These are phyloP conservation scores for Ornithorhynchus anatinus DNA, from an alignment of 2,113 vertebrate genomes.

Conservation along the genomic window DNA sequence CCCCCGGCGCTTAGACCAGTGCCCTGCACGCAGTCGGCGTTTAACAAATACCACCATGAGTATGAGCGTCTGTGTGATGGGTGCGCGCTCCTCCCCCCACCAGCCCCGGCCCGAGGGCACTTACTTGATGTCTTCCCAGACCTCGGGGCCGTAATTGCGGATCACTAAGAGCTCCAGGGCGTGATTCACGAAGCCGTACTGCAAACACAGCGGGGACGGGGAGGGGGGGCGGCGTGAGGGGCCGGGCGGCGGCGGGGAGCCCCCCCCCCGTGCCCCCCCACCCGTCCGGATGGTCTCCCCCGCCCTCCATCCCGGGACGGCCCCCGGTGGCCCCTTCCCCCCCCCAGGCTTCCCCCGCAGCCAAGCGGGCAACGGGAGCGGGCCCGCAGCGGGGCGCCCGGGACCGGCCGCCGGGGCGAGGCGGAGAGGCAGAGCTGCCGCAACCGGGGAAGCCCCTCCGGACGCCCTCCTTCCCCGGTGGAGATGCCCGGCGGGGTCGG, in stretches of 20 bases:
- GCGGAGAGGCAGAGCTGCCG: rapidly evolving
- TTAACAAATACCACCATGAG: too few species aligned
- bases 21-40: too few species aligned
- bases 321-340: too few species aligned
- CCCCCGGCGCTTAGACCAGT: too few species aligned
- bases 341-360: background rate
- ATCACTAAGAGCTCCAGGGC: slow-evolving; percentile 96
- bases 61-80: too few species aligned
- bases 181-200: slow-evolving; percentile 99
- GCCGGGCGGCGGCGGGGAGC: background rate
- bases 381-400: background rate
- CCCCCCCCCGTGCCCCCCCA: background rate
- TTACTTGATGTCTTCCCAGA: slow-evolving; percentile 99
- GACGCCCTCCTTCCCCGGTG: background rate
- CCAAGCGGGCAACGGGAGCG: too few species aligned
- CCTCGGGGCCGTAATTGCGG: slow-evolving; percentile 93
- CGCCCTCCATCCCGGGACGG: rapidly evolving
- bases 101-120: too few species aligned
- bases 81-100: too few species aligned
- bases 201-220: slow-evolving; percentile 21
- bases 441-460: slow-evolving; percentile 18
- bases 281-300: background rate
- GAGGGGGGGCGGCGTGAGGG: background rate
- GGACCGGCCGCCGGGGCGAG: too few species aligned
- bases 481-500: background rate